These are phyloP conservation scores for Diarsia mendica DNA, from an alignment of 2,888 invertebrate species.

Conservation along the genomic window DNA sequence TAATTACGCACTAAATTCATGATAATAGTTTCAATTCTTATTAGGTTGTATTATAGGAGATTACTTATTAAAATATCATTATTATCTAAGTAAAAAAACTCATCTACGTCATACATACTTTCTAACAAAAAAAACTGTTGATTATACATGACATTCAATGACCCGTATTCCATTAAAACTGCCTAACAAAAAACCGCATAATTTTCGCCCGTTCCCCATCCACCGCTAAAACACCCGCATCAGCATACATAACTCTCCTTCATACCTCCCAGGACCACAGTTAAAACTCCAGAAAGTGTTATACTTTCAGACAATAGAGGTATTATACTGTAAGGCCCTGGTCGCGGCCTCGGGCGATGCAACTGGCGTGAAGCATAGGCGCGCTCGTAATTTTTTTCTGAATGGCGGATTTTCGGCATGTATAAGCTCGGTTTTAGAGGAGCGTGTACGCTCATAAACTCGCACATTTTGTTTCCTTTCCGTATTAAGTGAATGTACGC, in stretches of 20 bases:
- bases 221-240: conserved; percentile 6
- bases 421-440: not conserved
- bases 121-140: too few relatives aligned
- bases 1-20: not conserved
- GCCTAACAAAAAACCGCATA: not conserved
- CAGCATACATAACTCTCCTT: conserved; percentile 36
- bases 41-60: too few relatives aligned
- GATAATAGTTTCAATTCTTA: not conserved
- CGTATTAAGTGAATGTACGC: not conserved
- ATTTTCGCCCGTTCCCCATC: not conserved
- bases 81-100: not conserved
- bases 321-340: not conserved
- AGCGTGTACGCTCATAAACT: not conserved
- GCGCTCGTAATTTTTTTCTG: not conserved
- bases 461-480: not conserved
- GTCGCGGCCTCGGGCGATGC: not conserved
- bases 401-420: not conserved
- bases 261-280: conserved; percentile 25
- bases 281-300: conserved; percentile 34
- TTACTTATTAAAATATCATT: not conserved
- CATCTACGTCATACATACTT: too few relatives aligned
- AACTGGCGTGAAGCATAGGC: not conserved
- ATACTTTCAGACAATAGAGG: conserved; percentile 21
- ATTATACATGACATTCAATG: too few relatives aligned
- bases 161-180: not conserved